These are phyloP conservation scores for Patagioenas fasciata DNA, from an alignment of 2,113 vertebrate genomes.

Conservation along the genomic window DNA sequence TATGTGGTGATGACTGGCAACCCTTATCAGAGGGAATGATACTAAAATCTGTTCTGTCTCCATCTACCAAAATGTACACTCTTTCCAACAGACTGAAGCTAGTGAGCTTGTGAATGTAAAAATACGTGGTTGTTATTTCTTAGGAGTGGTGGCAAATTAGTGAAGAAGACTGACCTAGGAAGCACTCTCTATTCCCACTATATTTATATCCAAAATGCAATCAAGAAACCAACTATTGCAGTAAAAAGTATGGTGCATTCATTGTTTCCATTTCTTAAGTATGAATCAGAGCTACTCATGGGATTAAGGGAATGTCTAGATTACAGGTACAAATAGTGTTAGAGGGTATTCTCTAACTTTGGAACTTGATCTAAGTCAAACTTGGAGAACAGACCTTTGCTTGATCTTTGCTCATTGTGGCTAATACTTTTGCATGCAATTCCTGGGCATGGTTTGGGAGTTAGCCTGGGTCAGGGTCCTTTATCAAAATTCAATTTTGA, in stretches of 20 bases:
- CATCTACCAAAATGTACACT: background rate
- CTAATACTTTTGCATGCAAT: background rate
- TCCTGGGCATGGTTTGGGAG: background rate
- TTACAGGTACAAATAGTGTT: rapidly evolving
- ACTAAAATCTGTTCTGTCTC: background rate
- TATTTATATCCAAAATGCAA: background rate
- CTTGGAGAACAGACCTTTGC: background rate
- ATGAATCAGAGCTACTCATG: background rate
- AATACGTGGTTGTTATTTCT: background rate
- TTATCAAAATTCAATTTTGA: background rate
- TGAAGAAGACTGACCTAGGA: background rate
- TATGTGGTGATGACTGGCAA: background rate
- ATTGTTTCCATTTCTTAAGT: background rate
- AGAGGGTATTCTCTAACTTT: background rate
- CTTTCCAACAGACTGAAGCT: background rate
- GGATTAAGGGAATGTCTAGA: background rate
- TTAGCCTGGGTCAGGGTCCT: background rate
- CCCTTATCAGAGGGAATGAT: background rate
- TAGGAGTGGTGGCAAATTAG: background rate
- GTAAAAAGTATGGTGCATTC: background rate
- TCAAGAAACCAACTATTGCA: background rate
- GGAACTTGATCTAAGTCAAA: background rate
- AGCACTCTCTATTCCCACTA: background rate
- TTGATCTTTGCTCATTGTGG: background rate
- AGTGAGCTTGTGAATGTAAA: background rate